Percentiles rank a stretch among this genome's conserved stretches.
phyloP scores from a whole-genome alignment of 64 coral and sea anemone species.

The Porites australiensis region DNA sequence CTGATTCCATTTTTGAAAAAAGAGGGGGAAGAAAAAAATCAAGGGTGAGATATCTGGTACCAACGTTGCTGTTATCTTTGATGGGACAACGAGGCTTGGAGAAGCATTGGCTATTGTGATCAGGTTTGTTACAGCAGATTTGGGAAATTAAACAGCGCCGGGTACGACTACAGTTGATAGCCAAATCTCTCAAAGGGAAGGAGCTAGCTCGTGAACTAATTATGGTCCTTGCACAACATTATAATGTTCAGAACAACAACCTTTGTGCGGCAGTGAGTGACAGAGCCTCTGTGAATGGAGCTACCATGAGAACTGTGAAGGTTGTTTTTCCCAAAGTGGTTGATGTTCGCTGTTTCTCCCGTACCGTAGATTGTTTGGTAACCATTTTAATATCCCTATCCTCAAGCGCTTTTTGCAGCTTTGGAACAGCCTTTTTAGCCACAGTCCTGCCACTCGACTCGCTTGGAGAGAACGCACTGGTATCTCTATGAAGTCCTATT shows the following conservation, averaged over 20 bases:
- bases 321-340: slow-evolving; percentile 14
- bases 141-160: slow-evolving; percentile 62
- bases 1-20: slow-evolving; percentile 61
- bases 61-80: slow-evolving; percentile 74
- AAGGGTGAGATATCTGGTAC: slow-evolving; percentile 54
- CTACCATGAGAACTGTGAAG: slow-evolving; percentile 39
- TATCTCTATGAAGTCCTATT: slow-evolving; percentile 50
- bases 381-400: neutral
- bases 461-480: slow-evolving; percentile 56
- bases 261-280: slow-evolving; percentile 19
- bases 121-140: slow-evolving; percentile 60
- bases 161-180: slow-evolving; percentile 14
- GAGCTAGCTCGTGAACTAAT: slow-evolving; percentile 9
- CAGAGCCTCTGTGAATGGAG: slow-evolving; percentile 27
- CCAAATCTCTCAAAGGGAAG: slow-evolving; percentile 5
- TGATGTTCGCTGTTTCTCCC: slow-evolving; percentile 22
- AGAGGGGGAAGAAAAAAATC: slow-evolving; percentile 58
- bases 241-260: slow-evolving; percentile 27
- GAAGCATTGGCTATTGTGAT: slow-evolving; percentile 67
- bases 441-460: slow-evolving; percentile 49
- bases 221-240: slow-evolving; percentile 11
- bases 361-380: neutral
- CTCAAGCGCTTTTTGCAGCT: neutral
- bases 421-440: neutral
- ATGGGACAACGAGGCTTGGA: slow-evolving; percentile 72